Percentiles rank a stretch among this genome's conserved stretches.
Conservation (phyloP, 2,888 invertebrate genomes). For the Dyspetes luteomarginatus region DNA sequence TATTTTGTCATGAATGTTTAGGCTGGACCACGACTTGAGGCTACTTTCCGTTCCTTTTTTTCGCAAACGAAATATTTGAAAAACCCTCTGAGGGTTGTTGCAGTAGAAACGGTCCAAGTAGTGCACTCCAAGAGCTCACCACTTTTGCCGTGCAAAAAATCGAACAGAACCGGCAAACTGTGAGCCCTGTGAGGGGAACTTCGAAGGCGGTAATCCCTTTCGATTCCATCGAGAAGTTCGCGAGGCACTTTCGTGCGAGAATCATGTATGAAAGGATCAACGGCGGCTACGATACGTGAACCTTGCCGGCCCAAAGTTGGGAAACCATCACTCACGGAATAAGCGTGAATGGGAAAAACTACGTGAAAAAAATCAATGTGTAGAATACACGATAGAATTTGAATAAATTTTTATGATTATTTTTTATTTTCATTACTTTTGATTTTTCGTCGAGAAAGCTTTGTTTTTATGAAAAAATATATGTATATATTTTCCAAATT, state of each 20-base stretch:
- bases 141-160: constrained; percentile 49
- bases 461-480: no score
- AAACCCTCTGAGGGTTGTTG: constrained; percentile 37
- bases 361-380: constrained; percentile 19
- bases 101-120: constrained; percentile 41
- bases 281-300: constrained; percentile 27
- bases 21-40: no score
- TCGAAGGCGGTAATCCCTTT: constrained; percentile 40
- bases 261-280: constrained; percentile 38
- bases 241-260: constrained; percentile 40
- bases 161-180: constrained; percentile 38
- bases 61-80: no score
- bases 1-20: no score
- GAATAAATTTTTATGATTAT: neutral
- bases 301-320: constrained; percentile 14
- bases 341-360: no score
- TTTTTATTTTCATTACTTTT: no score
- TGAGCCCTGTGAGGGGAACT: neutral
- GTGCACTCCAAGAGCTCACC: constrained; percentile 20
- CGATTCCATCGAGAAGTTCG: constrained; percentile 55
- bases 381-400: neutral
- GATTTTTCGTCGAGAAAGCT: no score
- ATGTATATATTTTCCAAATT: no score
- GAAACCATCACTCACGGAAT: constrained; percentile 17
- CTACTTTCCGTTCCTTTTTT: no score